Evolutionary conservation across 1,140 invertebrate genomes (phyloP), one percentile per base, ranked within the genome.

Genomic region (Drosophila pseudoobscura): DNA sequence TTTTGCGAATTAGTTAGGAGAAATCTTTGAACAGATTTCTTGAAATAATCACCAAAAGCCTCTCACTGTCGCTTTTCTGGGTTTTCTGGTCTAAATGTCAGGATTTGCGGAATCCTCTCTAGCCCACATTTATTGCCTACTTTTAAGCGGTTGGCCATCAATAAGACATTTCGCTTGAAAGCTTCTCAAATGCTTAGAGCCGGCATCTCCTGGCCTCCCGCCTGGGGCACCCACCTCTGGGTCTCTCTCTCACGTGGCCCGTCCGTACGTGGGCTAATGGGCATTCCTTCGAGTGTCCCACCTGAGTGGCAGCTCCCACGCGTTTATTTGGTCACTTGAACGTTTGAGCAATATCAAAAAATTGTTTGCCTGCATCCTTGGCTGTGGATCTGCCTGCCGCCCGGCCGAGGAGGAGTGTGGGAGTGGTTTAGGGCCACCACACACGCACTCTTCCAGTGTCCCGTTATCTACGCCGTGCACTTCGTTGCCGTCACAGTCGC

Each of bases 401-500:
- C 46, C 62, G 71, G 69, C 41, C 29, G 53, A 59, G 60, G 59
- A 61, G 58, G 74, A 47, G 59, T 4, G 24, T 26, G 4, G 24
- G 71, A 59, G 57, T 15, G 47, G 35, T 13, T 24, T 17, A 54
- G 29, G 51, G 66, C 66, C 45, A 47, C 52, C 56, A 76, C 39
- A 31, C 39, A 29, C 45, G n/a, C 39, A 13, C 20, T 29, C 50
- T 65, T 47, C 52, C 54, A 45, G 51, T 66, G 46, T 59, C 61
- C 31, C 53, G 45, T 51, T 80, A 85, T 84, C 80, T 85, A 71
- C 70, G 64, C 69, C 60, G 74, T 85, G 51, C 73, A 77, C 69
- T 85, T 85, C 78, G 78, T 75, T 60, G 47, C 44, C 69, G 79
- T 82, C 77, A 85, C 76, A 85, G 80, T 85, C 80, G 78, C 50